Evolutionary conservation across 1,140 invertebrate species (phyloP).

Genomic region (Papilio machaon): DNA sequence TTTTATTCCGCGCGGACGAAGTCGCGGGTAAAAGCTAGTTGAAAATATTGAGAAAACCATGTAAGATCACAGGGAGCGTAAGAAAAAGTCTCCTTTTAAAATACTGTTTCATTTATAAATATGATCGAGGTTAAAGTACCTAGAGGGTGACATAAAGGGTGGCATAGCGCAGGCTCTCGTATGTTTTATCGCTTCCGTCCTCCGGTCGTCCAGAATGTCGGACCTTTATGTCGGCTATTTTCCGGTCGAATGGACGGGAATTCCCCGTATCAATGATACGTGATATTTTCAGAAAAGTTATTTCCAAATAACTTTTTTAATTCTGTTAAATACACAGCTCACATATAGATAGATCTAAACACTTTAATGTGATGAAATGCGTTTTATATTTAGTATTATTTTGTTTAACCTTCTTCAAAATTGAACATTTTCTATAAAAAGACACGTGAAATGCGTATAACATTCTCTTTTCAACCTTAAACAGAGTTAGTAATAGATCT

Average conservation of each 20-base stretch:
- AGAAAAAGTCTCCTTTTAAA: constrained; percentile 16
- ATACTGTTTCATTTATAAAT: constrained; percentile 42
- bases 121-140: constrained; percentile 56
- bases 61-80: not conserved
- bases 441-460: too few relatives aligned
- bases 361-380: not conserved
- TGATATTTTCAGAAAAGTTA: constrained; percentile 68
- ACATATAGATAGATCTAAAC: not conserved
- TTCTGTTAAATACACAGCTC: not conserved
- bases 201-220: constrained; percentile 66
- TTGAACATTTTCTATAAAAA: too few relatives aligned
- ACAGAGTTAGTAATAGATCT: not conserved
- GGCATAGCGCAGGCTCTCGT: constrained; percentile 53
- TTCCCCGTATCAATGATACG: constrained; percentile 67
- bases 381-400: too few relatives aligned
- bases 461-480: not conserved
- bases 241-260: constrained; percentile 73
- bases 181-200: constrained; percentile 66
- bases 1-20: too few relatives aligned
- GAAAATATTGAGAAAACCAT: not conserved
- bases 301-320: constrained; percentile 50
- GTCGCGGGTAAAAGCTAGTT: too few relatives aligned
- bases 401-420: too few relatives aligned
- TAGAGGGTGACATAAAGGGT: constrained; percentile 46
- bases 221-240: constrained; percentile 80